Percentiles rank a stretch among this genome's conserved stretches.
Evolutionary conservation across 2,113 vertebrate genomes (phyloP).

Genomic region (Semnopithecus entellus): DNA sequence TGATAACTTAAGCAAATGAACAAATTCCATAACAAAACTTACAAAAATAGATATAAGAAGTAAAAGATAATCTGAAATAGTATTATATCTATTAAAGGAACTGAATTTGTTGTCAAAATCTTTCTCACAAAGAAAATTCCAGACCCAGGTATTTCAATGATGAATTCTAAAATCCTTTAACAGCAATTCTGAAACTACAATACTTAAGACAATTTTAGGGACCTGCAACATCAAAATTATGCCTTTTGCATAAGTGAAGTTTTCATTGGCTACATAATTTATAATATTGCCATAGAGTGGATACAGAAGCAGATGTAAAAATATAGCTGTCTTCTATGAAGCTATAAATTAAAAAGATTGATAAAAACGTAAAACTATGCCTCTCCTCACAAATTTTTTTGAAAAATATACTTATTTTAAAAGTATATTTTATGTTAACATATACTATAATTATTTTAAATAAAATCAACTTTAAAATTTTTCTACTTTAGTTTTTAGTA

Average conservation of each 20-base stretch:
- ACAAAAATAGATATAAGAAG: constrained; percentile 19
- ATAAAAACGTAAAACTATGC: background rate
- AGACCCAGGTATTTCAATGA: background rate
- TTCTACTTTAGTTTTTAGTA: background rate
- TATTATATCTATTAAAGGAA: background rate
- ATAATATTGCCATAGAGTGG: background rate
- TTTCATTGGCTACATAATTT: background rate
- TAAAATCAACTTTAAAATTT: background rate
- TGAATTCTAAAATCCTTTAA: background rate
- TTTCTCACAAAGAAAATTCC: background rate
- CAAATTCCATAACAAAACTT: background rate
- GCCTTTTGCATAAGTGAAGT: background rate
- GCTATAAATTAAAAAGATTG: background rate
- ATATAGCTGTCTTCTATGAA: background rate
- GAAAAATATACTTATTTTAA: background rate
- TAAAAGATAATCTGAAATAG: background rate
- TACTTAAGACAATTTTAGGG: background rate
- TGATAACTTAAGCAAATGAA: background rate
- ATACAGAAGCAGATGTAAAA: background rate
- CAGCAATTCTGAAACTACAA: background rate
- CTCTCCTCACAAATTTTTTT: background rate
- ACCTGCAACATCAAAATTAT: background rate
- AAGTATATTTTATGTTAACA: background rate
- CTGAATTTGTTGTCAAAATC: background rate
- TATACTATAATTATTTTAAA: background rate